These are phyloP conservation scores for Lordiphosa fenestrarum DNA, from an alignment of 2,888 invertebrate species.

Conservation along the genomic window DNA sequence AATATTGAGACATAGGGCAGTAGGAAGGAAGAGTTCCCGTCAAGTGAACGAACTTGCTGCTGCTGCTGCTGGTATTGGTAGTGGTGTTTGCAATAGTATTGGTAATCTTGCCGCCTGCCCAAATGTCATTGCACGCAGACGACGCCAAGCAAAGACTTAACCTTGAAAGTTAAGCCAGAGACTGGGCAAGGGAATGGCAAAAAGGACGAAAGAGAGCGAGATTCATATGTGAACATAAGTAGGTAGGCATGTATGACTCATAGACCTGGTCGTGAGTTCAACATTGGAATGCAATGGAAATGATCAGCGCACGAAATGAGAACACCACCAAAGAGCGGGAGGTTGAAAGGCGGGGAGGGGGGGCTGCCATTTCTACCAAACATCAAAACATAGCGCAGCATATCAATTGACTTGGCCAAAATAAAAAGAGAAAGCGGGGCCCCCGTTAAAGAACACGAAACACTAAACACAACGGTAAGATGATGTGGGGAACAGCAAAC, in stretches of 20 bases:
- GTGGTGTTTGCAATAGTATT: conserved; percentile 22
- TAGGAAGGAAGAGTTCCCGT: conserved; percentile 26
- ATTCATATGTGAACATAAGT: neutral
- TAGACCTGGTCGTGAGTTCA: conserved; percentile 1
- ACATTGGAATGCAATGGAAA: conserved; percentile 19
- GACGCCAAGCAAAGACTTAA: conserved; percentile 65
- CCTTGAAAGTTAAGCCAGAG: conserved; percentile 67
- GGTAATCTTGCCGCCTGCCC: conserved; percentile 20
- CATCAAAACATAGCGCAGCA: conserved; percentile 51
- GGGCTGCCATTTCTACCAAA: conserved; percentile 14
- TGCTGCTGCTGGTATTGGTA: conserved; percentile 19
- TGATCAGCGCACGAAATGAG: conserved; percentile 35
- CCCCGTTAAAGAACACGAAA: conserved; percentile 62
- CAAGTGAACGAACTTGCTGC: conserved; percentile 55
- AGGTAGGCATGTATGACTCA: conserved; percentile 19
- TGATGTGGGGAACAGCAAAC: conserved; percentile 33
- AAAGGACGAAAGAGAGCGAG: conserved; percentile 46
- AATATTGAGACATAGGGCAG: conserved; percentile 9
- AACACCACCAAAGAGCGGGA: conserved; percentile 26
- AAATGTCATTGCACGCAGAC: conserved; percentile 74
- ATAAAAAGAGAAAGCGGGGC: conserved; percentile 64
- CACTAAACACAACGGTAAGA: conserved; percentile 45
- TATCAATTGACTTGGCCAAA: conserved; percentile 66
- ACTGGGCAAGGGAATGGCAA: conserved; percentile 54
- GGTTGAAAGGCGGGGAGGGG: neutral